phyloP scores from a whole-genome alignment of 2,113 vertebrate genomes.

The Brachyistius frenatus region DNA sequence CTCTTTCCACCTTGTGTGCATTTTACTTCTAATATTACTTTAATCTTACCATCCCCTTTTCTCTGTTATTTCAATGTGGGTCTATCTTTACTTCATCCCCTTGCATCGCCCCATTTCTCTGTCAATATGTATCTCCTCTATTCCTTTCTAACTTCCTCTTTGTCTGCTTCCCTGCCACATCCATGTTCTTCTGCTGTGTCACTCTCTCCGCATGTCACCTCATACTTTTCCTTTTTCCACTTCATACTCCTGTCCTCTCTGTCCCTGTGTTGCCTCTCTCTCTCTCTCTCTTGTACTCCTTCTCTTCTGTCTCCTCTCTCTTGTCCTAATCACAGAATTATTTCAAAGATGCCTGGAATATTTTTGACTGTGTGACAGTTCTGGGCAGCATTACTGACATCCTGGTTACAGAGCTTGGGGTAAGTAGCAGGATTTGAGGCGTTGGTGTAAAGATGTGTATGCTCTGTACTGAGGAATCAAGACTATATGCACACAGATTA shows the following conservation, averaged over 20 bases:
- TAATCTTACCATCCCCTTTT: background rate
- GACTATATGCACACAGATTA: background rate
- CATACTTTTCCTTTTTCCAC: background rate
- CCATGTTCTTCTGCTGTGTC: constrained; percentile 3
- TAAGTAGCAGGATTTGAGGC: constrained; percentile 79
- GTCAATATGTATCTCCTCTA: constrained; percentile 1
- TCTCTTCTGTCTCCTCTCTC: constrained; percentile 3
- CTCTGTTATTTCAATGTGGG: constrained; percentile 17
- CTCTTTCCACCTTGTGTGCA: background rate
- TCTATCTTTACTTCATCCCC: background rate
- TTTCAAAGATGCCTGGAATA: constrained; percentile 97
- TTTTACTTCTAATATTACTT: background rate
- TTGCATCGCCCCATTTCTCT: constrained; percentile 16
- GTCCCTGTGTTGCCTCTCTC: background rate
- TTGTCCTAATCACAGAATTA: constrained; percentile 88
- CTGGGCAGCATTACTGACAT: constrained; percentile 98
- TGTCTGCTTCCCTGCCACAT: background rate
- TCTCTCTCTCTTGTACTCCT: no score
- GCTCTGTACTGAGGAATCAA: constrained; percentile 5
- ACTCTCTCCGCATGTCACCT: background rate
- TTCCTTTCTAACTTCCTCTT: background rate
- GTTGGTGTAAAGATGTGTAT: constrained; percentile 1
- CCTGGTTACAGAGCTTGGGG: constrained; percentile 95
- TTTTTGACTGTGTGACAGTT: constrained; percentile 98
- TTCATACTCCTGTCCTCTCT: constrained; percentile 1